These are phyloP conservation scores for Lacanobia oleracea DNA, from an alignment of 2,888 invertebrate genomes.

Conservation along the genomic window DNA sequence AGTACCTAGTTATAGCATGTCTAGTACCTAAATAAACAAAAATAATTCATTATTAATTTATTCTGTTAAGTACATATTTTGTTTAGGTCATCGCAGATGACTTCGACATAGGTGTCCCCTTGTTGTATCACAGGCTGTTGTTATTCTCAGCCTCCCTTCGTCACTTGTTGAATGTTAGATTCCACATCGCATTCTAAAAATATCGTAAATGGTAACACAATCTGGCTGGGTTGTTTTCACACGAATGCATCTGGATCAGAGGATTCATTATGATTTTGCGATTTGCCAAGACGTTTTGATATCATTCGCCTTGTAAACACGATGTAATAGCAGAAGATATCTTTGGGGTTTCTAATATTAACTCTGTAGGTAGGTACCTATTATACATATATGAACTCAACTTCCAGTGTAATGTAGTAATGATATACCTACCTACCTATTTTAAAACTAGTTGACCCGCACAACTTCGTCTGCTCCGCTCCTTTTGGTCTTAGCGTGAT, in stretches of 20 bases:
- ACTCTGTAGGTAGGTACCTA: neutral
- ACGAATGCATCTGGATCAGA: neutral
- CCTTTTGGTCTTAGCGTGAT: no score
- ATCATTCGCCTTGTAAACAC: neutral
- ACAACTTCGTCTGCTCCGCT: no score
- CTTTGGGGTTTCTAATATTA: constrained; percentile 8
- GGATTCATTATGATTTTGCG: constrained; percentile 1
- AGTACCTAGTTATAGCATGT: no score
- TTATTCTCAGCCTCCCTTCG: neutral
- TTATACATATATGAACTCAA: no score
- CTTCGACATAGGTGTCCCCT: neutral
- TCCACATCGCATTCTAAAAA: constrained; percentile 44
- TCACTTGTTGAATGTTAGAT: constrained; percentile 51
- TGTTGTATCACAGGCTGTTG: no score
- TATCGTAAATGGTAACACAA: constrained; percentile 39
- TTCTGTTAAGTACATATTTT: no score
- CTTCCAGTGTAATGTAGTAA: no score
- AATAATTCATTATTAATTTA: no score
- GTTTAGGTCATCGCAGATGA: neutral
- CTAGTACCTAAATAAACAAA: no score
- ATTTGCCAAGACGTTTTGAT: constrained; percentile 18
- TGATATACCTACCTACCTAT: no score
- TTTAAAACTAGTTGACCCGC: no score
- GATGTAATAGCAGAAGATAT: neutral
- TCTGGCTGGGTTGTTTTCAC: constrained; percentile 23